These are phyloP conservation scores for Chaetoderma sp. DNA, from an alignment of 2,888 invertebrate species.

Conservation along the genomic window DNA sequence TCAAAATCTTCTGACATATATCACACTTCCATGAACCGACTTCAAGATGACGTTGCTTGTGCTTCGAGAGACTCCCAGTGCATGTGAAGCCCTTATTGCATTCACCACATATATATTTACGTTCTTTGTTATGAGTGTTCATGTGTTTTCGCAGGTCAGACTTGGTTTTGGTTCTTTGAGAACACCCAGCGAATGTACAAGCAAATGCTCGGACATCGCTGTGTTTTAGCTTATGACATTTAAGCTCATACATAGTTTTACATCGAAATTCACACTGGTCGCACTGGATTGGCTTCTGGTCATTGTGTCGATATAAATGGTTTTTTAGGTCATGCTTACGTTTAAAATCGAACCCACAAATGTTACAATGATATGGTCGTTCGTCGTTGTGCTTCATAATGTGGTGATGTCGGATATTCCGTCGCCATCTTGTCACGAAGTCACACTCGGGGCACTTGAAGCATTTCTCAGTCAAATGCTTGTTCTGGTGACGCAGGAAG, in stretches of 20 bases:
- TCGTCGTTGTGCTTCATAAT: slow-evolving; percentile 38
- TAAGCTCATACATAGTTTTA: slow-evolving; percentile 51
- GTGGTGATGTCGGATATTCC: slow-evolving; percentile 41
- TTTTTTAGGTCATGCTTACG: slow-evolving; percentile 39
- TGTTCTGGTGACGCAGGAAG: slow-evolving; percentile 36
- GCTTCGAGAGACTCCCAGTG: slow-evolving; percentile 36
- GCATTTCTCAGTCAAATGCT: slow-evolving; percentile 42
- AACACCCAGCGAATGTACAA: slow-evolving; percentile 47
- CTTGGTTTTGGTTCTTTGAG: slow-evolving; percentile 45
- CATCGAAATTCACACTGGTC: slow-evolving; percentile 47
- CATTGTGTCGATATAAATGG: slow-evolving; percentile 47
- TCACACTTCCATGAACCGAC: slow-evolving; percentile 43
- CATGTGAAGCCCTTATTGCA: slow-evolving; percentile 45
- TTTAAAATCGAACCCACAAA: slow-evolving; percentile 46
- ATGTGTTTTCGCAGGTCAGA: slow-evolving; percentile 51
- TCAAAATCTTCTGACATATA: slow-evolving; percentile 45
- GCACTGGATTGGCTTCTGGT: slow-evolving; percentile 48
- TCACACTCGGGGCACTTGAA: slow-evolving; percentile 46
- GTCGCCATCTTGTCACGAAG: slow-evolving; percentile 46
- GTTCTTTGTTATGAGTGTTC: slow-evolving; percentile 41
- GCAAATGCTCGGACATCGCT: slow-evolving; percentile 41
- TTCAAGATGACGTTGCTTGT: slow-evolving; percentile 37
- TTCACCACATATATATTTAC: slow-evolving; percentile 37
- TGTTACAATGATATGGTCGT: slow-evolving; percentile 38
- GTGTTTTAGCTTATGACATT: slow-evolving; percentile 48